Base-by-base conservation (phyloP, 2,888 invertebrate species). In the Ditula angustiorana region DNA sequence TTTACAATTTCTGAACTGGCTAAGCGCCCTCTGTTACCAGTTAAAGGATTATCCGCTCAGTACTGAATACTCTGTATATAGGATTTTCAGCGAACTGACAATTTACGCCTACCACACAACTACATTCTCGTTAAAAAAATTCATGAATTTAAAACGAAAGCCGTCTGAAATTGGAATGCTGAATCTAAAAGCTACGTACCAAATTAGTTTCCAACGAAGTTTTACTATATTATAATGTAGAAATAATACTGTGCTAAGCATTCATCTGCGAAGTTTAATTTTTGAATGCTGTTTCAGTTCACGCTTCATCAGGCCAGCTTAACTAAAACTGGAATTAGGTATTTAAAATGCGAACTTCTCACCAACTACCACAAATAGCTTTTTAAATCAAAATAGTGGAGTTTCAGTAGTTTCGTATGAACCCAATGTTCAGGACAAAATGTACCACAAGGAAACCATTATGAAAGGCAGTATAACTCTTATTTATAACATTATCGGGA, bases 131-230 rank as follows among this genome's bases (percentile, higher is more conserved):
- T 41, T 41, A 16, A 19, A 16, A 19, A 11, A 41, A 8, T 10
- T 19, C 19, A 41, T 41, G 19, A 41, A 41, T 41, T 41, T 19
- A 41, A 41, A 41, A 41, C 41, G 8, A 19, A 41, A 19, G 10
- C 7, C 16, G 41, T 19, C 2, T 41, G 41, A 41, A 19, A 41
- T 41, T 41, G n/a, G 41, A 41, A 41, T 10, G 19, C 19, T 41
- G 19, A 41, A 41, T 41, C 16, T 19, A 19, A 41, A 41, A 19
- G 19, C 41, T 19, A 41, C 19, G 41, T 41, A 19, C 41, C 41
- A 41, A 41, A 41, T 41, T 41, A 41, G 41, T 41, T 41, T 41
- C 19, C 41, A 19, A 41, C 41, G 0, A 41, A 41, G 41, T 41
- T 41, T 41, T 19, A 41, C 41, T 19, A 2, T 41, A 19, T 41